A percentile compares a stretch with the other conserved stretches of the same genome.
phyloP scores from a whole-genome alignment of 2,797 vertebrate genomes.

The Oryzias sinensis region DNA sequence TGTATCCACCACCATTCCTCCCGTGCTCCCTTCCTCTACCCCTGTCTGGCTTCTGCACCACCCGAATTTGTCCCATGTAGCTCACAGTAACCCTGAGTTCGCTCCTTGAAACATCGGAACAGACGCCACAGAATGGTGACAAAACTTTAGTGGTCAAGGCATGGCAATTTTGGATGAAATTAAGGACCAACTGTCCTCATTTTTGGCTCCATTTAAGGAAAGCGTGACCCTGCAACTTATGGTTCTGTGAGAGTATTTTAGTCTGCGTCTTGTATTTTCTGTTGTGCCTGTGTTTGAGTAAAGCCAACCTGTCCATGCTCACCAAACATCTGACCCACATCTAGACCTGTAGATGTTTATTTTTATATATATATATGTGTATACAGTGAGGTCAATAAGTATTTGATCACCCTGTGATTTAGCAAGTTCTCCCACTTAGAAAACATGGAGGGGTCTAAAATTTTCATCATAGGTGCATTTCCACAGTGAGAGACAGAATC shows the following conservation, averaged over 20 bases:
- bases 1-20: conserved; percentile 71
- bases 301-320: conserved; percentile 69
- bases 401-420: too few relatives aligned
- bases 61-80: conserved; percentile 52
- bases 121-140: conserved; percentile 7
- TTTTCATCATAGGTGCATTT: too few relatives aligned
- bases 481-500: too few relatives aligned
- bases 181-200: conserved; percentile 3
- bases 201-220: conserved; percentile 7
- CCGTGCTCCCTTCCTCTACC: conserved; percentile 61
- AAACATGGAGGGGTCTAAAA: too few relatives aligned
- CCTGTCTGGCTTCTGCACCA: conserved; percentile 48
- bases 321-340: conserved; percentile 72
- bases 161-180: conserved; percentile 22
- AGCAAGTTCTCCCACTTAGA: too few relatives aligned
- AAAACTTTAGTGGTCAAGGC: conserved; percentile 20
- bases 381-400: too few relatives aligned
- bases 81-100: conserved; percentile 72
- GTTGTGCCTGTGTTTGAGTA: conserved; percentile 54
- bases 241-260: conserved; percentile 73
- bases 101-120: conserved; percentile 27
- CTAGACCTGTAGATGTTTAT: conserved; percentile 51
- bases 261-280: conserved; percentile 53
- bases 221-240: conserved; percentile 51
- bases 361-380: conserved; percentile 32